These are phyloP conservation scores for Tyrannus savana DNA, from an alignment of 2,113 vertebrate species.

Conservation along the genomic window DNA sequence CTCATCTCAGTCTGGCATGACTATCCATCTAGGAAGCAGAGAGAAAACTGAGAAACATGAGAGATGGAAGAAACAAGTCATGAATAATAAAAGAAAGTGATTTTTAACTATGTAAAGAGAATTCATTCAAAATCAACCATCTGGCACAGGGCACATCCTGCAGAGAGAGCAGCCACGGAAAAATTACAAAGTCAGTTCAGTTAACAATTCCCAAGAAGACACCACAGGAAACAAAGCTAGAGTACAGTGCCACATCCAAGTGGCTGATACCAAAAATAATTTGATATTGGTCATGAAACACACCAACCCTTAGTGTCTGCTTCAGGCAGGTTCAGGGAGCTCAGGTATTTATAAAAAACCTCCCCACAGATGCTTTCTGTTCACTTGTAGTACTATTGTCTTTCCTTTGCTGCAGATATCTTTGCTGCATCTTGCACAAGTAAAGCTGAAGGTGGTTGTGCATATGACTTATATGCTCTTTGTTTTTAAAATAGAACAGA, in stretches of 20 bases:
- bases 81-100: conserved; percentile 64
- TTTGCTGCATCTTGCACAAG: neutral
- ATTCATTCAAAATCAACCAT: conserved; percentile 64
- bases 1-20: conserved; percentile 26
- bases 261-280: neutral
- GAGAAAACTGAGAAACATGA: conserved; percentile 48
- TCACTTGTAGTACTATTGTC: neutral
- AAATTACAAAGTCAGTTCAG: conserved; percentile 32
- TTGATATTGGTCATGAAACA: neutral
- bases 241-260: neutral
- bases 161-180: conserved; percentile 46
- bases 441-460: neutral
- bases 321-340: neutral
- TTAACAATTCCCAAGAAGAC: conserved; percentile 38
- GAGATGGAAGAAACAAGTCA: conserved; percentile 57
- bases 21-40: neutral
- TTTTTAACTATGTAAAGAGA: conserved; percentile 59
- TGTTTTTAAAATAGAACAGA: neutral
- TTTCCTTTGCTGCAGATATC: neutral
- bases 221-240: conserved; percentile 17
- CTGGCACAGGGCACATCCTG: conserved; percentile 56
- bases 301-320: neutral
- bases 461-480: neutral
- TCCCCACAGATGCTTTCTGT: neutral
- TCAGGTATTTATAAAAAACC: neutral